A percentile compares a stretch with the other conserved stretches of the same genome.
These are phyloP conservation scores for Beaufortia kweichowensis DNA, from an alignment of 2,113 vertebrate genomes.

Conservation along the genomic window DNA sequence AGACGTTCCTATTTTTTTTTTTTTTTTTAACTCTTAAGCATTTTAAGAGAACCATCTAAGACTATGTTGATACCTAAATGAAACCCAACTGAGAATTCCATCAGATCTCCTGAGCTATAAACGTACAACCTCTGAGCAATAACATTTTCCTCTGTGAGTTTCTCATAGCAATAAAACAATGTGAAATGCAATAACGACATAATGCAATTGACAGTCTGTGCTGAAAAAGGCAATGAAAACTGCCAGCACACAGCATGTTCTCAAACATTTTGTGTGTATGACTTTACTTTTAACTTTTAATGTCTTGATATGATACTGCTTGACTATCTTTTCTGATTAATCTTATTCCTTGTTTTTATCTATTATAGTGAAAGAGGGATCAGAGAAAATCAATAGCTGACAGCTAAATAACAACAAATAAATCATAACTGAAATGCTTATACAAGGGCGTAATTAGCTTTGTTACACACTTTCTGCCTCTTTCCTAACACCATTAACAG, in stretches of 20 bases:
- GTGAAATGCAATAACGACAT: neutral
- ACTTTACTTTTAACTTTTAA: neutral
- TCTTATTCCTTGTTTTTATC: neutral
- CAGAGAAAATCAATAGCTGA: conserved; percentile 23
- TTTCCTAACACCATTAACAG: neutral
- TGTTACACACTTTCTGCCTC: neutral
- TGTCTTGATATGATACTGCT: neutral
- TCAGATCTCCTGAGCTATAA: too few relatives aligned
- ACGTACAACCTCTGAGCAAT: too few relatives aligned
- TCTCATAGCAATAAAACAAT: neutral
- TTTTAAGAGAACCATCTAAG: too few relatives aligned
- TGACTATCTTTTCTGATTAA: neutral
- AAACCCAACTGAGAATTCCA: too few relatives aligned
- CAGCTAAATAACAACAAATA: conserved; percentile 19
- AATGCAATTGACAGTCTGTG: neutral
- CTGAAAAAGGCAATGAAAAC: neutral
- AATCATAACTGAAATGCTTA: conserved; percentile 26
- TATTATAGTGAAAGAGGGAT: conserved; percentile 3
- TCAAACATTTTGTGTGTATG: neutral
- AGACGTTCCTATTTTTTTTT: too few relatives aligned
- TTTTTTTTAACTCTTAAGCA: too few relatives aligned
- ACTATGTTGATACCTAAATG: too few relatives aligned
- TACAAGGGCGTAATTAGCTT: neutral
- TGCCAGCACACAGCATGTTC: neutral
- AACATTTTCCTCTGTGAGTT: too few relatives aligned